A percentile compares a stretch with the other conserved stretches of the same genome.
phyloP scores from a whole-genome alignment of 2,888 invertebrate genomes.

The Lasioglossum villosulum region DNA sequence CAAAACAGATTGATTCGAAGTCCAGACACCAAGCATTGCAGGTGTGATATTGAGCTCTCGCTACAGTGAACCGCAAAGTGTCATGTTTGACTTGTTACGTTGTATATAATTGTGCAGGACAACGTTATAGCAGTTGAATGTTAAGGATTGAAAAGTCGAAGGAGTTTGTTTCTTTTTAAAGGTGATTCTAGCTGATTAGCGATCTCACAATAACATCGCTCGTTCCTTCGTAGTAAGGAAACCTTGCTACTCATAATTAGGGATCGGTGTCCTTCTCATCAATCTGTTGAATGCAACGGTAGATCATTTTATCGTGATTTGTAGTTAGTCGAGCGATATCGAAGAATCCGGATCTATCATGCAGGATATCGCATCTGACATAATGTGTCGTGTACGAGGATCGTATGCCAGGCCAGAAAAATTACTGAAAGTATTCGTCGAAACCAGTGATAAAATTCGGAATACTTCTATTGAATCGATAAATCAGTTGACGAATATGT shows the following conservation, averaged over 20 bases:
- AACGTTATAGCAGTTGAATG: not conserved
- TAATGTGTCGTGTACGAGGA: slow-evolving; percentile 9
- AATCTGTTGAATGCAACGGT: not conserved
- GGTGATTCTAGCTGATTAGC: not conserved
- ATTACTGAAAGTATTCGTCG: slow-evolving; percentile 4
- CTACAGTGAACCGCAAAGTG: not conserved
- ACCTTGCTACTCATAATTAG: not conserved
- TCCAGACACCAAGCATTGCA: not conserved
- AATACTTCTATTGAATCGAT: not conserved
- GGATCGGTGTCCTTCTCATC: not conserved
- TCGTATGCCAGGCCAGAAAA: not conserved
- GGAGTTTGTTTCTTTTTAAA: not conserved
- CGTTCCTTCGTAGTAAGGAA: not conserved
- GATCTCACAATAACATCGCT: not conserved
- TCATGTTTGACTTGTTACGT: not conserved
- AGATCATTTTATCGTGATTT: too few species aligned
- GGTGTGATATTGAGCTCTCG: not conserved
- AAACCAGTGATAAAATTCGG: not conserved
- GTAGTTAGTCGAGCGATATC: not conserved
- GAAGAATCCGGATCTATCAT: not conserved
- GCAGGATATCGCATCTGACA: not conserved
- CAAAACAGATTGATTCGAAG: not conserved
- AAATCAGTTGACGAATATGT: not conserved
- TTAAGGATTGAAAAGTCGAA: not conserved
- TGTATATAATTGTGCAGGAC: not conserved